Base-by-base conservation (phyloP, 1,140 invertebrate genomes). In the Ceratitis capitata region DNA sequence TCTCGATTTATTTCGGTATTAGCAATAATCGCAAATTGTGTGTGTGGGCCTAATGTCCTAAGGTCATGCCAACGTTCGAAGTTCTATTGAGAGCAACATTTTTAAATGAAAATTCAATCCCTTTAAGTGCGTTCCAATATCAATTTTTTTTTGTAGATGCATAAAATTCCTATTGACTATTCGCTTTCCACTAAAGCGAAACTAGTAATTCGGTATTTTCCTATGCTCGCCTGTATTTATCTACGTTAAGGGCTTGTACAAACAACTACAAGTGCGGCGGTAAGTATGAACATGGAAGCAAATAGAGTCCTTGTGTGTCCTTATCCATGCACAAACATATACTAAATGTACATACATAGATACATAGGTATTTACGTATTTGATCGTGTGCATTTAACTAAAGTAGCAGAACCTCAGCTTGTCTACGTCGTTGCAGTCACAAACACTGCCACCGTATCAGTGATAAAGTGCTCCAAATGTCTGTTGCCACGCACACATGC, bases 381-480 rank as follows among this genome's bases (percentile, higher is more conserved):
- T 61, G 26, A 29, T 61, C 14, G 26, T 61, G 26, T 61, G 58
- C 58, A 61, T 61, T 61, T 61, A n/a, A n/a, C n/a, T n/a, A 29
- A 61, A 32, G 53, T 23, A 56, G 14, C 53, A 56, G 53, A 56
- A 56, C n/a, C 53, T 23, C 53, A 56, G 26, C 58, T 61, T 61
- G 58, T 29, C 58, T 61, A 14, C 29, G 58, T 12, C 29, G 23
- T 29, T 10, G 26, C 26, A 61, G 58, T 29, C 56, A 58, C 19
- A 58, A 29, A 58, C 23, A 26, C 23, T 23, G 56, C 56, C 23
- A 58, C 53, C 9, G n/a, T 29, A n/a, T 26, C 26, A n/a, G 56
- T 61, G 56, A 61, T 61, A 61, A 29, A 61, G 56, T 61, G 56
- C 56, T 61, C 56, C 56, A 61, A 61, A 61, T 61, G 56, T 61